A percentile compares a stretch with the other conserved stretches of the same genome.
Conservation (phyloP, 2,797 vertebrate genomes). For the Lutra lutra region DNA sequence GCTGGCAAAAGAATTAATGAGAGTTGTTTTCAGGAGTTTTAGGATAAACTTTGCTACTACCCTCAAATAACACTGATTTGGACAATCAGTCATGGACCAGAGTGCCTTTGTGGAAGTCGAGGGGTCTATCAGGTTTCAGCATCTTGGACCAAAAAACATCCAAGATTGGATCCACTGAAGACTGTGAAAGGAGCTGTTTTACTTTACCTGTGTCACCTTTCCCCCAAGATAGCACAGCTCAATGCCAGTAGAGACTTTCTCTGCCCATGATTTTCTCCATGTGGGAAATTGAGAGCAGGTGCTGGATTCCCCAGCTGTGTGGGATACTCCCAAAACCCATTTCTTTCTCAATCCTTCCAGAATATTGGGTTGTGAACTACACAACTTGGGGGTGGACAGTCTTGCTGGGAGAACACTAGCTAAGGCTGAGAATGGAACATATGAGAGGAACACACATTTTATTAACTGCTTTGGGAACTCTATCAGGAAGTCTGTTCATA, state of each 20-base stretch:
- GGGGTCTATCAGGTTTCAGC: not conserved
- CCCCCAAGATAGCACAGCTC: not conserved
- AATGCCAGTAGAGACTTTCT: not conserved
- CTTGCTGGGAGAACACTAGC: not conserved
- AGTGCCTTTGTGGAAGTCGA: not conserved
- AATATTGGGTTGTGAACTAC: not conserved
- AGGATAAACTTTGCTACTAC: not conserved
- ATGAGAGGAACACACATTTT: not conserved
- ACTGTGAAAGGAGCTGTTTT: not conserved
- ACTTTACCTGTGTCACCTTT: not conserved
- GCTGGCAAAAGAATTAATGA: not conserved
- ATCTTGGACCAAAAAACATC: not conserved
- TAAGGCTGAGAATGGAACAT: not conserved
- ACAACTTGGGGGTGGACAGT: not conserved
- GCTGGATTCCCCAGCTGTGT: not conserved
- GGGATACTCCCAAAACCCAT: not conserved
- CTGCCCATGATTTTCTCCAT: not conserved
- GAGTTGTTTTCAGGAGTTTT: not conserved
- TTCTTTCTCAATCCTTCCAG: not conserved
- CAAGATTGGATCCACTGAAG: not conserved
- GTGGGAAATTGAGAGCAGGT: not conserved
- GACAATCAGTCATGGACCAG: not conserved
- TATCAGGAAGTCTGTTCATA: not conserved
- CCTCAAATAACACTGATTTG: not conserved
- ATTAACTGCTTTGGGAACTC: not conserved